Percentiles rank a stretch among this genome's conserved stretches.
Conservation (phyloP, 1,140 invertebrate species). For the Matsumurasca onukii region DNA sequence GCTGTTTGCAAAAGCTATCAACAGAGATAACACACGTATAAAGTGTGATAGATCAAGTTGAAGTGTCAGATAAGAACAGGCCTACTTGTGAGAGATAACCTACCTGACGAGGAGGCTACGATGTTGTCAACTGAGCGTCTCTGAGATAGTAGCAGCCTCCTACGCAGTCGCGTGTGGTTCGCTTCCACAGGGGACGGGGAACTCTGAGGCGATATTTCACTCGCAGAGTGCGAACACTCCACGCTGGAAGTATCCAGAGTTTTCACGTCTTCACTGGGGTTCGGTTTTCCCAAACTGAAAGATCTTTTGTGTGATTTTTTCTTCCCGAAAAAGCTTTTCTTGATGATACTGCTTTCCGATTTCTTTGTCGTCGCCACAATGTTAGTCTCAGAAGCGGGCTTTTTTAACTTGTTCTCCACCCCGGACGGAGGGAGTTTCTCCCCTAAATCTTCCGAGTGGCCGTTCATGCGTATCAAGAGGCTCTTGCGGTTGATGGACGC, state of each 20-base stretch:
- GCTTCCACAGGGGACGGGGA: slow-evolving; percentile 23
- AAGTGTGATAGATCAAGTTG: no score
- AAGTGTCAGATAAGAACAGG: no score
- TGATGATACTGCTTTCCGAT: slow-evolving; percentile 15
- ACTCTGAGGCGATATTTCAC: slow-evolving; percentile 17
- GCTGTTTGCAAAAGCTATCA: no score
- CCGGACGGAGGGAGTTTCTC: slow-evolving; percentile 42
- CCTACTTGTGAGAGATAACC: no score
- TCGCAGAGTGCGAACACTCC: slow-evolving; percentile 24
- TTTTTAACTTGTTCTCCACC: slow-evolving; percentile 26
- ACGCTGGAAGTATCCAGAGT: slow-evolving; percentile 9
- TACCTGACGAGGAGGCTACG: slow-evolving; percentile 36
- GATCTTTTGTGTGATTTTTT: slow-evolving; percentile 37
- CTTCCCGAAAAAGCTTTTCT: slow-evolving; percentile 18
- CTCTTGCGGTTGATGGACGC: slow-evolving; percentile 23
- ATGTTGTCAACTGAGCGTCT: slow-evolving; percentile 41
- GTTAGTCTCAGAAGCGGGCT: slow-evolving; percentile 32
- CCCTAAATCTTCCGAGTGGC: slow-evolving; percentile 44
- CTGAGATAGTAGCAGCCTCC: slow-evolving; percentile 32
- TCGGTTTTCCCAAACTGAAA: slow-evolving; percentile 36
- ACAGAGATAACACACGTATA: no score
- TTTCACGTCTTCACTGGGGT: slow-evolving; percentile 25
- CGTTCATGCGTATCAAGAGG: slow-evolving; percentile 31
- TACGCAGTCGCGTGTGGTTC: slow-evolving; percentile 16
- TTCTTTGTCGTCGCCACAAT: not conserved